A percentile compares a stretch with the other conserved stretches of the same genome.
Evolutionary conservation across 2,113 vertebrate genomes (phyloP).

Genomic region (Acrocephalus kingi): DNA sequence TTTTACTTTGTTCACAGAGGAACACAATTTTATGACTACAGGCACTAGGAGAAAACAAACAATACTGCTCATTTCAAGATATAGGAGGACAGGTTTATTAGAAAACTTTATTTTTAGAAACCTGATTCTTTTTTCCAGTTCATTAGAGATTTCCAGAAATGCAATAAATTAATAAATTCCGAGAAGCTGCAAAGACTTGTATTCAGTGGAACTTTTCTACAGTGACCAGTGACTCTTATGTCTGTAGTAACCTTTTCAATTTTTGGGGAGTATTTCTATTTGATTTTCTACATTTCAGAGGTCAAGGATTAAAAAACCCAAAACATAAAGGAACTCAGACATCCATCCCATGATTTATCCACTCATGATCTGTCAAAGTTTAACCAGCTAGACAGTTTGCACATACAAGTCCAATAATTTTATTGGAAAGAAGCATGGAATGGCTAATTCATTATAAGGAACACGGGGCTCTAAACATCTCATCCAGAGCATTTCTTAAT

Average conservation of each 20-base stretch:
- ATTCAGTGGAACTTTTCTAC: not conserved
- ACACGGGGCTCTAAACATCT: not conserved
- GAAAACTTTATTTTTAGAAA: slow-evolving; percentile 25
- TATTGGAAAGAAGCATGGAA: not conserved
- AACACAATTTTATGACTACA: not conserved
- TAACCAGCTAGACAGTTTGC: not conserved
- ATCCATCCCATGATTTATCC: not conserved
- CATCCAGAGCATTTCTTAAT: not conserved
- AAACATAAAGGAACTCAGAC: not conserved
- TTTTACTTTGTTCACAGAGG: not conserved
- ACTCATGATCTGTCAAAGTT: not conserved
- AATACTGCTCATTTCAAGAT: not conserved
- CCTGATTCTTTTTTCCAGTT: not conserved
- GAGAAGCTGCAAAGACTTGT: not conserved
- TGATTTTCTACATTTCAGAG: not conserved
- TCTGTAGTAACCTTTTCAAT: not conserved
- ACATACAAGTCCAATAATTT: not conserved
- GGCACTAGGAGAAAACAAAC: not conserved
- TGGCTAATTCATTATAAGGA: not conserved
- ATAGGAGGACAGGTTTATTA: not conserved
- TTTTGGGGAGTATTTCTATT: not conserved
- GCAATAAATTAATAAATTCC: not conserved
- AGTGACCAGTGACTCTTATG: not conserved
- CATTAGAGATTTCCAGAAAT: not conserved
- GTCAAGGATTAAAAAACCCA: not conserved